Conservation (phyloP, 1,140 invertebrate species). For the Vollenhovia emeryi region DNA sequence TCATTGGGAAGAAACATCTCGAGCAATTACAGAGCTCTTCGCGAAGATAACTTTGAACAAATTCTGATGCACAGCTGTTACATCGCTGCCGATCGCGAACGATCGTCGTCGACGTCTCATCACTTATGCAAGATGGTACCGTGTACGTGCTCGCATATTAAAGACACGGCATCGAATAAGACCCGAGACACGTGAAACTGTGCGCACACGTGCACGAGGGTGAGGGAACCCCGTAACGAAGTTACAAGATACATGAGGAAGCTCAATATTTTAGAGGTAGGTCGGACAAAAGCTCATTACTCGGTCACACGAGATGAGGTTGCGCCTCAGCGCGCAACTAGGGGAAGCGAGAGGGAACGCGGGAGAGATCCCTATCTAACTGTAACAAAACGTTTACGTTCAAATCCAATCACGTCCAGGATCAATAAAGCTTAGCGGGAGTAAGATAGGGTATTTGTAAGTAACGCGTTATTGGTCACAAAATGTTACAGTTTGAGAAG, state of each 20-base stretch:
- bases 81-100: background rate
- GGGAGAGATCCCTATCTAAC: background rate
- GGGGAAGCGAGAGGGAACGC: constrained; percentile 8
- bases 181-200: background rate
- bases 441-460: background rate
- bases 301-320: background rate
- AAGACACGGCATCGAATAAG: constrained; percentile 17
- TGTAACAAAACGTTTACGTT: background rate
- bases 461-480: too few relatives aligned
- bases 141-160: constrained; percentile 25
- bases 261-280: constrained; percentile 49
- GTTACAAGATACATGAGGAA: constrained; percentile 25
- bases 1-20: background rate
- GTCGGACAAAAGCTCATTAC: constrained; percentile 38
- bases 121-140: background rate
- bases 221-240: background rate
- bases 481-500: background rate
- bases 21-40: background rate
- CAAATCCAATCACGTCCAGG: background rate
- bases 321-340: background rate
- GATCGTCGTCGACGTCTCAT: constrained; percentile 31
- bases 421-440: background rate
- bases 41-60: background rate
- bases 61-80: constrained; percentile 6
- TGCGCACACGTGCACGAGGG: background rate